Conservation (phyloP, 2,113 vertebrate genomes). For the Ceyx melanurus region DNA sequence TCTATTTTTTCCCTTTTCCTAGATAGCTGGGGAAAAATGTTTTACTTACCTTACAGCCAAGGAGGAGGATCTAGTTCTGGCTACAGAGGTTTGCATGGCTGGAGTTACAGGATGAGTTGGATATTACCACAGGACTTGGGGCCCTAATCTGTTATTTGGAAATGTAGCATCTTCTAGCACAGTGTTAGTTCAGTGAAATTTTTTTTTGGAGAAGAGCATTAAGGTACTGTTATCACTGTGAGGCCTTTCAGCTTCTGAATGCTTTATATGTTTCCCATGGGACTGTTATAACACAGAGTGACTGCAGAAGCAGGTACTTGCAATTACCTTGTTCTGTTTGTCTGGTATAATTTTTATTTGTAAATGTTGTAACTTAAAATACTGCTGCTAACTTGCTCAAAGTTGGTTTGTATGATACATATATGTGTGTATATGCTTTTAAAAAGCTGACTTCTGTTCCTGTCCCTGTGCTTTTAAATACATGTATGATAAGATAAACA, state of each 20-base stretch:
- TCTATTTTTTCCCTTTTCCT: neutral
- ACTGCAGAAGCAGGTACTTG: neutral
- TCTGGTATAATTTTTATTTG: neutral
- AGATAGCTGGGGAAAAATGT: neutral
- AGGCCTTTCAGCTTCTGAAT: neutral
- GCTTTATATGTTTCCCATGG: neutral
- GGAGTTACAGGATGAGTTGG: neutral
- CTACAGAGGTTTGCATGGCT: rapidly evolving
- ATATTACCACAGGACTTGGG: neutral
- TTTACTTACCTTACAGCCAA: neutral
- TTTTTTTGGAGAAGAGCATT: neutral
- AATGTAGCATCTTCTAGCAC: neutral
- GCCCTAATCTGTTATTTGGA: neutral
- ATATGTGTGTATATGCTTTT: neutral
- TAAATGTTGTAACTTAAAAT: neutral
- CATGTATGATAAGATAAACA: neutral
- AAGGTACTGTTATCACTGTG: neutral
- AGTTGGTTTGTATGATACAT: neutral
- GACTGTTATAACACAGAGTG: neutral
- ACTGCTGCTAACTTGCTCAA: neutral
- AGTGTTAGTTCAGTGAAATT: neutral
- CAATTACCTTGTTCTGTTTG: neutral
- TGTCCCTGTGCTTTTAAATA: neutral
- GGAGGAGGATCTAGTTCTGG: neutral
- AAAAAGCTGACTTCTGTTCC: neutral